A percentile compares a stretch with the other conserved stretches of the same genome.
Conservation (phyloP, 1,140 invertebrate species). For the Panagrolaimus sp. region DNA sequence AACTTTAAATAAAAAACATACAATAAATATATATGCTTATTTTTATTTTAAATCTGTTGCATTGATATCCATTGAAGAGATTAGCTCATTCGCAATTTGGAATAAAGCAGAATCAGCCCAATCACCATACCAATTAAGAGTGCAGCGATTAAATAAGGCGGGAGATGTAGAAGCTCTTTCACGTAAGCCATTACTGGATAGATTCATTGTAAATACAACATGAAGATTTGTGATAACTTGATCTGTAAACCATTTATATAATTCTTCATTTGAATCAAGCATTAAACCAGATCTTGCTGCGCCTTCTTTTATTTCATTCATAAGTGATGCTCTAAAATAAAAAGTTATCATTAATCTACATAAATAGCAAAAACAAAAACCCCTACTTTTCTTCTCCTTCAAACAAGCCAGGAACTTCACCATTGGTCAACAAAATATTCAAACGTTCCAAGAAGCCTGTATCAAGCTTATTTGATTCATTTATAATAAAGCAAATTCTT, state of each 20-base stretch:
- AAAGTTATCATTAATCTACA: no score
- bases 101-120: constrained; percentile 96
- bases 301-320: constrained; percentile 99
- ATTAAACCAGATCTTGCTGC: constrained; percentile 84
- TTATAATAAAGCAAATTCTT: constrained; percentile 97
- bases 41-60: no score
- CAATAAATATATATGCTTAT: no score
- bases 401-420: constrained; percentile 82
- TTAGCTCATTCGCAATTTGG: constrained; percentile 71
- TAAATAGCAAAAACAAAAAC: no score
- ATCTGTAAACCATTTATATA: constrained; percentile 97
- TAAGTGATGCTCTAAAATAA: constrained; percentile 73
- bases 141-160: constrained; percentile 96
- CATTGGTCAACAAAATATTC: constrained; percentile 97
- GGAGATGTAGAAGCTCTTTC: constrained; percentile 96
- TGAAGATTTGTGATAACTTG: constrained; percentile 95
- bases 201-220: constrained; percentile 99
- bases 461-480: constrained; percentile 97
- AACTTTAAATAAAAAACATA: no score
- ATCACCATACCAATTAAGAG: constrained; percentile 99
- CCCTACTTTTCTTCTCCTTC: constrained; percentile 61
- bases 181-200: constrained; percentile 91
- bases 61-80: constrained; percentile 64
- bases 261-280: constrained; percentile 93
- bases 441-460: constrained; percentile 96